These are phyloP conservation scores for Congeria kusceri DNA, from an alignment of 2,888 invertebrate species.

Conservation along the genomic window DNA sequence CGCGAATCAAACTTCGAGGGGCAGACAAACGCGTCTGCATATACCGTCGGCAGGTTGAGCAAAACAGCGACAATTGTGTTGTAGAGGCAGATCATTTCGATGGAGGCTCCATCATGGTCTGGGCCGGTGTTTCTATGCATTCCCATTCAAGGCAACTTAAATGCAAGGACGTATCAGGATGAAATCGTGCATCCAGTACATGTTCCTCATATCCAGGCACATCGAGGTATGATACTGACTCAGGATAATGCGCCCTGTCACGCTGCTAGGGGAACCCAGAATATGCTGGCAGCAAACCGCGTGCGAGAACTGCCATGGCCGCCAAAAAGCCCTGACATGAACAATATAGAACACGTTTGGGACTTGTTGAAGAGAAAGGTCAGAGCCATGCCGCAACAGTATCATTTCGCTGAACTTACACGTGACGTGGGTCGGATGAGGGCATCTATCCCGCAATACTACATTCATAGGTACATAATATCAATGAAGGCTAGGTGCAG, in stretches of 20 bases:
- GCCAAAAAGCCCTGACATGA: conserved; percentile 30
- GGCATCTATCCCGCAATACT: background rate
- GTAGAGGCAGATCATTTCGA: conserved; percentile 36
- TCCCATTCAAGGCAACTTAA: conserved; percentile 26
- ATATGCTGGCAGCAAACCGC: conserved; percentile 8
- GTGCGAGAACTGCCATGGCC: conserved; percentile 31
- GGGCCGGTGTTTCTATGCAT: conserved; percentile 32
- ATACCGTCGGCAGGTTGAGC: conserved; percentile 36
- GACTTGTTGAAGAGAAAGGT: conserved; percentile 19
- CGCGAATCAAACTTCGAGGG: background rate
- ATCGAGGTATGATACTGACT: conserved; percentile 21
- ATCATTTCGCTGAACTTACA: conserved; percentile 11
- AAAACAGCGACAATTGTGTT: conserved; percentile 13
- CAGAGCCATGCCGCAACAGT: background rate
- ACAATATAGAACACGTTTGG: conserved; percentile 35
- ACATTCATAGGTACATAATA: background rate
- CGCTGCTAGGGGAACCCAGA: conserved; percentile 24
- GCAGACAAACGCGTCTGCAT: conserved; percentile 15
- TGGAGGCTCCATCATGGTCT: conserved; percentile 36
- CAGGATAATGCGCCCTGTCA: conserved; percentile 45
- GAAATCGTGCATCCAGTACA: conserved; percentile 15
- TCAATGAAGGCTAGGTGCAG: conserved; percentile 20
- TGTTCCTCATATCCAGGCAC: conserved; percentile 10
- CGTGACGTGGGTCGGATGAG: conserved; percentile 9
- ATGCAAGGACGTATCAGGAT: conserved; percentile 25